Evolutionary conservation across 30 jellyfish, hydroid and myxozoan genomes (phyloP), one percentile per base, ranked within the genome.

Genomic region (Pelagia noctiluca): DNA sequence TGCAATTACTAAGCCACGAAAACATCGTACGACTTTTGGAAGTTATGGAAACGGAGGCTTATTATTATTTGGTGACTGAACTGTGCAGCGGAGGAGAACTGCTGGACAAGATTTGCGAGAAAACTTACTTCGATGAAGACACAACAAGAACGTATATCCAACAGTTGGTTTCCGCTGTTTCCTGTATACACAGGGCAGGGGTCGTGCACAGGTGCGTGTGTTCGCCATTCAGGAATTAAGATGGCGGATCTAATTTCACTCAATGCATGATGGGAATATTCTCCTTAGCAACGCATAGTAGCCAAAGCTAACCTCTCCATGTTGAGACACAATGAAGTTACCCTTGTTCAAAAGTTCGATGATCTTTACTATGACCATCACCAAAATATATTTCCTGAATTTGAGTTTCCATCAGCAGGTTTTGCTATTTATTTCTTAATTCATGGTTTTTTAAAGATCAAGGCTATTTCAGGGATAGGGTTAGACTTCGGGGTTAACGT

Each of bases 101-200:
- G 42, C 83, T 86, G 25, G 97, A 92, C 68, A 34, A 66, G 31
- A 92, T 92, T 22, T 86, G 97, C 61, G 76, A 35, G 21, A 78
- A 89, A 73, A 92, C 86, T 42, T 62, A 74, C 60, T 42, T 92
- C 12, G 97, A 86, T 30, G 98, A 92, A 53, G 82, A 64, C 42
- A 74, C 80, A n/a, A 67, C 97, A 26, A 70, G 88, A 46, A 81
- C 64, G 65, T 85, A 69, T 46, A 80, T 92, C 50, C 87, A 68
- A n/a, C 98, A 92, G 86, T 86, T 92, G 70, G 88, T 92, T 26
- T 92, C 98, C 1, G 98, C 97, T 29, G 97, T 92, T 21, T 70
- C 35, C 30, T 16, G 83, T 0, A 80, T 92, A 95, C 98, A 92
- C 53, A 46, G 12, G 54, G 57, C 72, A 2, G 97, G 98, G 3